These are phyloP conservation scores for Xenops minutus DNA, from an alignment of 2,797 vertebrate species.

Conservation along the genomic window DNA sequence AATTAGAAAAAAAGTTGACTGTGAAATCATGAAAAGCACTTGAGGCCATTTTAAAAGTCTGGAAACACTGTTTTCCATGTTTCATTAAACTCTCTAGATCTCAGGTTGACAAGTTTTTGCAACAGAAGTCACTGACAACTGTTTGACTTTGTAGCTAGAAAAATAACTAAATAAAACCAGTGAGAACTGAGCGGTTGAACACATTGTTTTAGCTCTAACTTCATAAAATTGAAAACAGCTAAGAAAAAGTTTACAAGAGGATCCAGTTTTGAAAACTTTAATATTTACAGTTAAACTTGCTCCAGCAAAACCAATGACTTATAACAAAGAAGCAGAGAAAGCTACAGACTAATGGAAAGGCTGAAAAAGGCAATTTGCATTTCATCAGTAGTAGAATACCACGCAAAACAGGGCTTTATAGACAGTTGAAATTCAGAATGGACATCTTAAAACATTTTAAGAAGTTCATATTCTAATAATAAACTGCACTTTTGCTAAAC, in stretches of 20 bases:
- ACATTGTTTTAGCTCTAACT: neutral
- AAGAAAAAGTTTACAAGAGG: neutral
- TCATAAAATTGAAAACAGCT: neutral
- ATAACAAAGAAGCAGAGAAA: neutral
- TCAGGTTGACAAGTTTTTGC: neutral
- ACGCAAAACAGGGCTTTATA: neutral
- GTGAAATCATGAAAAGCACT: neutral
- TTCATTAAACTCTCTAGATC: neutral
- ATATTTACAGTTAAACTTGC: neutral
- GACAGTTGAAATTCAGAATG: neutral
- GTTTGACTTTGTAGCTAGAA: neutral
- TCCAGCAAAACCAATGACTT: neutral
- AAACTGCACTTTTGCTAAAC: neutral
- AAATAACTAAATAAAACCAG: neutral
- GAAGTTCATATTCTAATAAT: neutral
- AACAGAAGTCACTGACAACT: neutral
- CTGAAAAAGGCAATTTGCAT: neutral
- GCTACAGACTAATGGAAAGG: neutral
- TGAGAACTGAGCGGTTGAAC: neutral
- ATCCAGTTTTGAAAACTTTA: neutral
- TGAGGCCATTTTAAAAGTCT: neutral
- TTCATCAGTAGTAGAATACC: neutral
- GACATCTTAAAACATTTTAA: neutral
- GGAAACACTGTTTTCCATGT: neutral
- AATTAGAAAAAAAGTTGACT: neutral